Base-by-base conservation (phyloP, 2,113 vertebrate species). In the Laterallus jamaicensis region DNA sequence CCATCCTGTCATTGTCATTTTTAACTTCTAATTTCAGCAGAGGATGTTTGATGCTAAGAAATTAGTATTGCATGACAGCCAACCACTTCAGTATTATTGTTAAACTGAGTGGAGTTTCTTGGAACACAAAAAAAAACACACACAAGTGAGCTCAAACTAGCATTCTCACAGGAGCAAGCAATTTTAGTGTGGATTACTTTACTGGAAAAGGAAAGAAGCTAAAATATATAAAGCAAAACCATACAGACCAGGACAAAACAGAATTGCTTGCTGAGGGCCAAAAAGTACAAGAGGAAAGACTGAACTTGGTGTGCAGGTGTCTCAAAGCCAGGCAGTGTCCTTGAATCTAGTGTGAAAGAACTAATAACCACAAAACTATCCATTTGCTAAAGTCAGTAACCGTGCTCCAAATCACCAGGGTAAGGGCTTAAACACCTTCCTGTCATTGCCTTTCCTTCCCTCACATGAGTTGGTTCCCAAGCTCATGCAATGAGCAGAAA, bases 221-320 rank as follows among this genome's bases (percentile, higher is more conserved):
- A 52, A 68, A 55, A 10, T 1, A 4, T 16, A 49, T 29, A 73
- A 42, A 50, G 19, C 25, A 70, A 75, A 88, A 86, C 19, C 29
- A 21, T 15, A n/a, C 11, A 54, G 52, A 82, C 37, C 29, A n/a
- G 3, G 12, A 7, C 92, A 12, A 67, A 71, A 49, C 20, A 0
- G 5, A 78, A 82, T 63, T 4, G 40, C 31, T 86, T 79, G 8
- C 83, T 55, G 42, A 37, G 5, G 22, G 15, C 2, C 37, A 64
- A 59, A 86, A 63, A 11, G 29, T 0, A 28, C 22, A 39, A 44
- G 4, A 58, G 11, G 14, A 77, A 73, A 64, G 28, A 66, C 6
- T 77, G 11, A 67, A 56, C 0, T 0, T 12, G 13, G 19, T 0
- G 1, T 17, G 5, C 28, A 47, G 8, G 13, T 12, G 52, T 86